Evolutionary conservation across 2,888 invertebrate species (phyloP).

Genomic region (Drosophila monieri): DNA sequence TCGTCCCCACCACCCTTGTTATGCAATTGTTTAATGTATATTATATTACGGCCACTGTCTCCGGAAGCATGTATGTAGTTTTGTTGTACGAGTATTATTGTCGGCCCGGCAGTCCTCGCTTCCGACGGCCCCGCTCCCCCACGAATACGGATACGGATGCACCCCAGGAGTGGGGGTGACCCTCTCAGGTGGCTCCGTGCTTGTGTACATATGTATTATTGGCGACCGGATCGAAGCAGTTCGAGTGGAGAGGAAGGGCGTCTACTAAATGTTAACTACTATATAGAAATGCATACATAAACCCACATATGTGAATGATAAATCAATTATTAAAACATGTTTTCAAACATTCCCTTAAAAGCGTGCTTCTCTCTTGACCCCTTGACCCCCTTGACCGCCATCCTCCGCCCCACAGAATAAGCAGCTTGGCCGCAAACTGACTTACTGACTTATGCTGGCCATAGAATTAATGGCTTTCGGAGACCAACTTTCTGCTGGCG

Average conservation of each 20-base stretch:
- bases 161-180: slow-evolving; percentile 22
- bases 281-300: slow-evolving; percentile 55
- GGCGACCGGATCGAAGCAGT: slow-evolving; percentile 31
- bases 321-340: slow-evolving; percentile 57
- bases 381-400: too few species aligned
- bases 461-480: background rate
- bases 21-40: slow-evolving; percentile 70
- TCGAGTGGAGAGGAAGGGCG: slow-evolving; percentile 24
- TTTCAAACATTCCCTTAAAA: slow-evolving; percentile 70
- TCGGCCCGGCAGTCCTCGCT: slow-evolving; percentile 22
- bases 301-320: slow-evolving; percentile 53
- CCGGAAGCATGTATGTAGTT: slow-evolving; percentile 48
- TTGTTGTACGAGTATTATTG: slow-evolving; percentile 62
- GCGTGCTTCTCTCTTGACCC: background rate
- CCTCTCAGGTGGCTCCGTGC: slow-evolving; percentile 29
- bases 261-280: slow-evolving; percentile 46
- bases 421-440: background rate
- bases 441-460: background rate
- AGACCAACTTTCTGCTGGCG: slow-evolving; percentile 4
- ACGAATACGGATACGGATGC: slow-evolving; percentile 15
- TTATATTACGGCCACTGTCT: slow-evolving; percentile 64
- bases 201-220: slow-evolving; percentile 46
- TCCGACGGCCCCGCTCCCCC: background rate
- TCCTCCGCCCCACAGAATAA: too few species aligned
- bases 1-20: slow-evolving; percentile 52